Conservation (phyloP, 2,113 vertebrate species). For the Psittacula cyanocephala region DNA sequence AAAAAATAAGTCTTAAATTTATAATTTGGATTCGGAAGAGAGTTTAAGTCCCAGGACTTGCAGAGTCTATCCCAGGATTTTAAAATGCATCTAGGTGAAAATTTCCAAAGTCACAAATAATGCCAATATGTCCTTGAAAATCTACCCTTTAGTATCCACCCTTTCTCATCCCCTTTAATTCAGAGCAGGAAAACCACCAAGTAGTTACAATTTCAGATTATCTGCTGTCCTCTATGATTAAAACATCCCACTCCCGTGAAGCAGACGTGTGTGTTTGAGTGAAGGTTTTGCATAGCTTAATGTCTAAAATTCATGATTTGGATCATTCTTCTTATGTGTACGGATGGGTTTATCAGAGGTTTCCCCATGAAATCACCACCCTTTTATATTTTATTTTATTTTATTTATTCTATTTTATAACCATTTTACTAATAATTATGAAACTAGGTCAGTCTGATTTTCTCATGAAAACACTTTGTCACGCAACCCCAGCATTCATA, state of each 20-base stretch:
- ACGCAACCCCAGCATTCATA: neutral
- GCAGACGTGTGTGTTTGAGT: neutral
- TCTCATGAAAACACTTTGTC: neutral
- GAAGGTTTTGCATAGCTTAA: neutral
- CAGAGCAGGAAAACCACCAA: neutral
- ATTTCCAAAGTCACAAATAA: neutral
- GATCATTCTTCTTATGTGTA: neutral
- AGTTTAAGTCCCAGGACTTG: neutral
- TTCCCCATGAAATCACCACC: neutral
- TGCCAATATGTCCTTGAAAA: neutral
- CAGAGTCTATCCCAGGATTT: neutral
- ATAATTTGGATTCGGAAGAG: neutral
- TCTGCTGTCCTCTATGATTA: neutral
- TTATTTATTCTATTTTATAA: neutral
- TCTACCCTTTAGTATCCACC: neutral
- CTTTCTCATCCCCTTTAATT: neutral
- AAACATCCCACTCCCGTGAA: neutral
- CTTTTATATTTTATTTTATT: neutral
- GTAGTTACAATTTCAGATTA: neutral
- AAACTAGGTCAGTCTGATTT: neutral
- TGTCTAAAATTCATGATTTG: neutral
- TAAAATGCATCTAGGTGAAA: neutral
- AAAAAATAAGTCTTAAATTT: neutral
- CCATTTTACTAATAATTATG: neutral
- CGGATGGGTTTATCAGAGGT: neutral